A percentile compares a stretch with the other conserved stretches of the same genome.
phyloP scores from a whole-genome alignment of 2,113 vertebrate species.

The Sinocyclocheilus rhinocerous region DNA sequence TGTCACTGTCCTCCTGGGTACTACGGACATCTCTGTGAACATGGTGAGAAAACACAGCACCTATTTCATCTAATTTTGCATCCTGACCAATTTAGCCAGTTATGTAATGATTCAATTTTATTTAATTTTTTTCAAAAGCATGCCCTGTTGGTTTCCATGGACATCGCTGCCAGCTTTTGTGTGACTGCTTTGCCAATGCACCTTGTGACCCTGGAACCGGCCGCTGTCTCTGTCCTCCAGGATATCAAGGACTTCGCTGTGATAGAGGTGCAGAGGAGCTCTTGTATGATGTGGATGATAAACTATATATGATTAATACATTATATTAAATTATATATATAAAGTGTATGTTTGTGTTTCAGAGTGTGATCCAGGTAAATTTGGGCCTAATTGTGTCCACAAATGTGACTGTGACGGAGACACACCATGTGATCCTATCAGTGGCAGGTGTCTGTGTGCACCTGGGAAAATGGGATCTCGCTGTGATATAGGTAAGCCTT shows the following conservation, averaged over 20 bases:
- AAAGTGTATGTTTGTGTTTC: background rate
- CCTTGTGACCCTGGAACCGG: slow-evolving; percentile 81
- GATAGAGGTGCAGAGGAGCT: slow-evolving; percentile 65
- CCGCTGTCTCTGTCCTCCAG: slow-evolving; percentile 80
- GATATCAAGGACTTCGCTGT: slow-evolving; percentile 78
- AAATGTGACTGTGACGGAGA: slow-evolving; percentile 77
- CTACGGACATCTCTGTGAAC: slow-evolving; percentile 89
- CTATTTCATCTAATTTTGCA: background rate
- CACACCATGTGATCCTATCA: slow-evolving; percentile 75
- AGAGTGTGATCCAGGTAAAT: slow-evolving; percentile 82
- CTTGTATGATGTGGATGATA: no score
- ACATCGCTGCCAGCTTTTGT: slow-evolving; percentile 75
- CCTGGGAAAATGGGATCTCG: slow-evolving; percentile 82
- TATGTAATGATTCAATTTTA: background rate
- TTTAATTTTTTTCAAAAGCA: slow-evolving; percentile 57
- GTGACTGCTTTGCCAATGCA: slow-evolving; percentile 79
- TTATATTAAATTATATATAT: no score
- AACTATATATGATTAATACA: no score
- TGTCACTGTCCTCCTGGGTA: slow-evolving; percentile 82
- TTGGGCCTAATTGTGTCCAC: slow-evolving; percentile 76
- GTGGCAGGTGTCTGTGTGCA: slow-evolving; percentile 83
- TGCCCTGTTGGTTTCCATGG: slow-evolving; percentile 89
- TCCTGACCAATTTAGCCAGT: background rate
- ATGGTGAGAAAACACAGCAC: slow-evolving; percentile 77
- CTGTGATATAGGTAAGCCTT: slow-evolving; percentile 81